Percentiles rank a stretch among this genome's conserved stretches.
Evolutionary conservation across 2,797 vertebrate genomes (phyloP).

Genomic region (Hemitrygon akajei): DNA sequence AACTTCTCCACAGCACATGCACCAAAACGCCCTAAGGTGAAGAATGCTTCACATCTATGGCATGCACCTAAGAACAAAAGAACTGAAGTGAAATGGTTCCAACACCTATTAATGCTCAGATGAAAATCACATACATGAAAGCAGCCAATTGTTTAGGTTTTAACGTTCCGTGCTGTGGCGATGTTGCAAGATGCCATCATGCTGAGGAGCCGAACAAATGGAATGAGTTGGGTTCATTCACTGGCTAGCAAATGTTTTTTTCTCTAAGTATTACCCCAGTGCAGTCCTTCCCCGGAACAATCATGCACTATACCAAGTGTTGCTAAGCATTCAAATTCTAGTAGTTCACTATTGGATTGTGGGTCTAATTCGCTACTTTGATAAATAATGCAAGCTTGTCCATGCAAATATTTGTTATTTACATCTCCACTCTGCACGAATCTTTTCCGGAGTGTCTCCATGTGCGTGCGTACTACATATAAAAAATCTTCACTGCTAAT

Average conservation of each 20-base stretch:
- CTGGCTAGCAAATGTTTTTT: background rate
- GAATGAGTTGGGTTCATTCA: background rate
- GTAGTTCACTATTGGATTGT: background rate
- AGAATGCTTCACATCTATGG: background rate
- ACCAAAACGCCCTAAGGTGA: background rate
- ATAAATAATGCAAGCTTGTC: background rate
- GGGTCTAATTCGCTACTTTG: background rate
- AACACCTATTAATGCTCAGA: background rate
- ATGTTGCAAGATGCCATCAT: constrained; percentile 7
- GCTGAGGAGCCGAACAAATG: constrained; percentile 16
- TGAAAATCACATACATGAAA: background rate
- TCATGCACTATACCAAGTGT: constrained; percentile 8
- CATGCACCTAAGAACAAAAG: background rate
- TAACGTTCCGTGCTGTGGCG: background rate
- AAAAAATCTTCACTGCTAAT: background rate
- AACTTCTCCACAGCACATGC: background rate
- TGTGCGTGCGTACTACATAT: background rate
- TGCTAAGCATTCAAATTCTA: constrained; percentile 16
- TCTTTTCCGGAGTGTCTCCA: background rate
- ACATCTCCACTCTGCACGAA: background rate
- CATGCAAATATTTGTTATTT: background rate
- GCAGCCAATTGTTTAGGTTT: background rate
- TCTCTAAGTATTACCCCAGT: constrained; percentile 20
- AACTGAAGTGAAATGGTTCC: background rate
- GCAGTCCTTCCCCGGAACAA: background rate